A percentile compares a stretch with the other conserved stretches of the same genome.
Conservation (phyloP, 2,113 vertebrate genomes). For the Passer montanus region DNA sequence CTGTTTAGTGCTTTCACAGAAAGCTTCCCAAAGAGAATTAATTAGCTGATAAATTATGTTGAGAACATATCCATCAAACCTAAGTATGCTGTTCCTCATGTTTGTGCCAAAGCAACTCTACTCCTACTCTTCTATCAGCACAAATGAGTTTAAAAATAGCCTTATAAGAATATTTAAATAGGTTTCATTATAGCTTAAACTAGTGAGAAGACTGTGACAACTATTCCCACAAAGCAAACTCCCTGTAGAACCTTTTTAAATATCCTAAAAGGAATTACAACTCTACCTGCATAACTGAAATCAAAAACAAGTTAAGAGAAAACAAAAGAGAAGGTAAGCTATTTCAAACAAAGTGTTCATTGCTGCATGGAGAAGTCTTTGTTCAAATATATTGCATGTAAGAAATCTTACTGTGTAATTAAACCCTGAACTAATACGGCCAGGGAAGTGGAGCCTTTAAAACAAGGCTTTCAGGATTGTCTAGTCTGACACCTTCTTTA, state of each 20-base stretch:
- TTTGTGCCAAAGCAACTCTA: slow-evolving; percentile 10
- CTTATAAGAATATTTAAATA: slow-evolving; percentile 20
- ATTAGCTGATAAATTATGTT: background rate
- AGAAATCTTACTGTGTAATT: slow-evolving; percentile 8
- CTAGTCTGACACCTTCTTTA: slow-evolving; percentile 23
- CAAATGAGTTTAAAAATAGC: slow-evolving; percentile 19
- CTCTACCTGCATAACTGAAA: background rate
- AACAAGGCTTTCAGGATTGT: slow-evolving; percentile 54
- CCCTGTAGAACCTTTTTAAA: background rate
- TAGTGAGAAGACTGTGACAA: slow-evolving; percentile 16
- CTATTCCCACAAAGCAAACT: background rate
- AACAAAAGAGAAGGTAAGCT: background rate
- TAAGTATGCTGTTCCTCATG: background rate
- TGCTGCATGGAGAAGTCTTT: background rate
- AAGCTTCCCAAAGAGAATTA: background rate
- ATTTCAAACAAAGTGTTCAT: accelerated
- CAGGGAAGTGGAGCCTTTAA: background rate
- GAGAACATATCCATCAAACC: background rate
- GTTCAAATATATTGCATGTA: background rate
- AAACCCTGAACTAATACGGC: slow-evolving; percentile 6
- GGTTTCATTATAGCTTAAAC: background rate
- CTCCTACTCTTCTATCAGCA: background rate
- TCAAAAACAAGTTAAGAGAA: background rate
- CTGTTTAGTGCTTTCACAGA: background rate
- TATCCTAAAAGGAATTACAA: background rate